A percentile compares a stretch with the other conserved stretches of the same genome.
phyloP scores from a whole-genome alignment of 2,113 vertebrate genomes.

The Neodontobutis hainanensis region DNA sequence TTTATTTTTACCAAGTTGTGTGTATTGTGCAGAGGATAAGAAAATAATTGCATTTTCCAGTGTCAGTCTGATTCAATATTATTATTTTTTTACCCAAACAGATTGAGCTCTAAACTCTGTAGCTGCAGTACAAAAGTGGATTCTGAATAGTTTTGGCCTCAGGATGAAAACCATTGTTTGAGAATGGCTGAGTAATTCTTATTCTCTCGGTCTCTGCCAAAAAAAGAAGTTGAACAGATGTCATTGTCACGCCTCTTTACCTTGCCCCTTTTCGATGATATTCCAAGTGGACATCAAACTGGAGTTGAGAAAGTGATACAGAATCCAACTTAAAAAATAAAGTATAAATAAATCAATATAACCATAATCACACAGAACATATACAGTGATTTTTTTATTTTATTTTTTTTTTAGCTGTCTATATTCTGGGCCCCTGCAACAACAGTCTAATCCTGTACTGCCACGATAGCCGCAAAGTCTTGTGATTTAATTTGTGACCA shows the following conservation, averaged over 20 bases:
- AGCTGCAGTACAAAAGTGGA: slow-evolving; percentile 18
- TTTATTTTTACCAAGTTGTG: slow-evolving; percentile 13
- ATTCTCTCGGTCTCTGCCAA: slow-evolving; percentile 38
- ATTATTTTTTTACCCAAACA: slow-evolving; percentile 11
- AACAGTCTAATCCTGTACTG: too few relatives aligned
- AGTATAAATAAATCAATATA: neutral
- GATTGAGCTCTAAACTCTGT: slow-evolving; percentile 28
- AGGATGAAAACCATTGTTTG: slow-evolving; percentile 27
- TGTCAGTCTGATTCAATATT: slow-evolving; percentile 9
- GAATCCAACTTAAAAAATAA: neutral
- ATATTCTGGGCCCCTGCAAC: too few relatives aligned
- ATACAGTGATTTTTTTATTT: slow-evolving; percentile 1
- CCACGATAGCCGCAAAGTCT: too few relatives aligned
- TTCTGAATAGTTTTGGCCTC: slow-evolving; percentile 26
- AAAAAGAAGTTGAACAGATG: slow-evolving; percentile 20
- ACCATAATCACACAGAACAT: slow-evolving; percentile 20
- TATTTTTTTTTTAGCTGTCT: too few relatives aligned
- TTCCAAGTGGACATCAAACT: neutral
- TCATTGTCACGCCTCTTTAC: slow-evolving; percentile 5
- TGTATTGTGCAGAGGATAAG: slow-evolving; percentile 22
- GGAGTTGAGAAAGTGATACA: neutral
- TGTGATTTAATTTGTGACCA: too few relatives aligned
- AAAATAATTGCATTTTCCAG: slow-evolving; percentile 39
- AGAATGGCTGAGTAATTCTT: slow-evolving; percentile 38
- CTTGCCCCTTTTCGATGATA: neutral